Evolutionary conservation across 1,140 invertebrate species (phyloP), one percentile per base, ranked within the genome.

Genomic region (Zaprionus ghesquierei): DNA sequence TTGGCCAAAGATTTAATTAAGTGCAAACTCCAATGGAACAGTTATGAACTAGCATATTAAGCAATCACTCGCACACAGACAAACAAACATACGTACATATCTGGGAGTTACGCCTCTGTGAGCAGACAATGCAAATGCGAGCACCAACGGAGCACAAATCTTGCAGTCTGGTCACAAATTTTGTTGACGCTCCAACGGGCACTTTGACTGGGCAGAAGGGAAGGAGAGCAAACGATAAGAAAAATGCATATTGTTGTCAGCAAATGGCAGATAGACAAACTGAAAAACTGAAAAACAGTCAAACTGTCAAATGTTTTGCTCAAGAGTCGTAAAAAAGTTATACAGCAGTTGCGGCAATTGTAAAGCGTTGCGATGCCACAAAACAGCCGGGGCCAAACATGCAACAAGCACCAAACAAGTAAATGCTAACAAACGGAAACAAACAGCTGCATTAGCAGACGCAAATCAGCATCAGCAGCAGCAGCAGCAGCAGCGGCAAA

Each of bases 371-470:
- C 41, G 38, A 35, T 77, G 62, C 44, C 54, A 60, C 62, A 65
- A 35, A 63, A 35, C 46, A 61, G 44, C 23, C 31, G 15, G 54
- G 25, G 60, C 73, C 75, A 70, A 70, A 38, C 25, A 54, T 41
- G 35, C 77, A 69, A 29, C 73, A 66, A 77, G 56, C 66, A 56
- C 8, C 59, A 75, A 77, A 78, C 75, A 82, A 77, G 69, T 62
- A 75, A 80, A 70, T 65, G 70, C 70, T 84, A 79, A 89, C 82
- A 80, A 82, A 89, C 84, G 82, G 79, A 87, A 87, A 89, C 84
- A 87, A 87, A 89, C 84, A 89, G 82, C 84, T 87, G 84, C 82
- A 87, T 87, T 87, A 87, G 82, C 76, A 79, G 69, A 72, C 76
- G 61, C 79, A 87, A 87, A 87, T 87, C 84, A 87, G 82, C 82